Conservation (phyloP, 2,113 vertebrate genomes). For the Alexandromys fortis region DNA sequence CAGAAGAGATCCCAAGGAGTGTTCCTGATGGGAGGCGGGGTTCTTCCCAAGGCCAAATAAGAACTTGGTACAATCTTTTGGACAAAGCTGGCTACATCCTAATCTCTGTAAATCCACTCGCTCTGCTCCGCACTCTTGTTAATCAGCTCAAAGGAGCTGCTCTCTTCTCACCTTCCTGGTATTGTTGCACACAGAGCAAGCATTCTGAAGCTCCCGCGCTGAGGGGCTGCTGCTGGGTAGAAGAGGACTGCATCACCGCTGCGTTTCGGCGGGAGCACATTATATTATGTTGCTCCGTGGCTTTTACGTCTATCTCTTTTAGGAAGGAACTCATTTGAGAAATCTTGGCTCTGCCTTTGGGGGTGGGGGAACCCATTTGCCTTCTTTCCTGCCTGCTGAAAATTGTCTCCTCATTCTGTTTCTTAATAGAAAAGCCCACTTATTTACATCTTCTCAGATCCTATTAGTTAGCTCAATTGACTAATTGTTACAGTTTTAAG, state of each 20-base stretch:
- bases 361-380: conserved; percentile 72
- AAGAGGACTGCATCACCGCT: conserved; percentile 25
- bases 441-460: conserved; percentile 77
- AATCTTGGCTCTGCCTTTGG: conserved; percentile 79
- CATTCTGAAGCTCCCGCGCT: conserved; percentile 83
- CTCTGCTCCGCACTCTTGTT: conserved; percentile 82
- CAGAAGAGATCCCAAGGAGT: conserved; percentile 78
- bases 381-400: conserved; percentile 76
- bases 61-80: conserved; percentile 83
- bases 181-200: conserved; percentile 77
- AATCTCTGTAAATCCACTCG: conserved; percentile 87
- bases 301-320: conserved; percentile 81
- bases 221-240: conserved; percentile 64
- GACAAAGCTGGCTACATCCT: conserved; percentile 83
- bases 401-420: conserved; percentile 77
- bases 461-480: conserved; percentile 70
- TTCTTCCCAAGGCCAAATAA: conserved; percentile 76
- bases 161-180: conserved; percentile 63
- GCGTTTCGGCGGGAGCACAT: conserved; percentile 75
- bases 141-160: conserved; percentile 82
- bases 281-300: conserved; percentile 79
- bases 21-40: conserved; percentile 73
- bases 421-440: conserved; percentile 76
- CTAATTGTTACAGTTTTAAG: conserved; percentile 74
- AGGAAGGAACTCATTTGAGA: conserved; percentile 81